phyloP scores from a whole-genome alignment of 1,140 invertebrate genomes.

The Drosophila burlai region DNA sequence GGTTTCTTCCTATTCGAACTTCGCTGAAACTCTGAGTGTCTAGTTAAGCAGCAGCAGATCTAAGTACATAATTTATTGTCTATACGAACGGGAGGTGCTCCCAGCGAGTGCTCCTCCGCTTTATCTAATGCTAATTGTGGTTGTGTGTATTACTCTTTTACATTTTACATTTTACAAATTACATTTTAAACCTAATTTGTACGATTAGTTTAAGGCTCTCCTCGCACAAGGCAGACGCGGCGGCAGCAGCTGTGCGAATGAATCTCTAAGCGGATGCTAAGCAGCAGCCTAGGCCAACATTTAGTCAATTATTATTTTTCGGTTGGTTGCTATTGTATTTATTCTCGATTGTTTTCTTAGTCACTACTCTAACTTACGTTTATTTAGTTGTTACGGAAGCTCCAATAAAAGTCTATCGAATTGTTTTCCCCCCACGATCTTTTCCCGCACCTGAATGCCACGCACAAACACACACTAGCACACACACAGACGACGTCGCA shows the following conservation, averaged over 20 bases:
- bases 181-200: constrained; percentile 61
- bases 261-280: constrained; percentile 5
- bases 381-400: constrained; percentile 45
- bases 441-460: background rate
- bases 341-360: constrained; percentile 69
- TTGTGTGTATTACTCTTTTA: constrained; percentile 81
- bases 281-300: constrained; percentile 47
- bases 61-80: constrained; percentile 64
- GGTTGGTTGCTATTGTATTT: constrained; percentile 63
- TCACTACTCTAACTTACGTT: constrained; percentile 53
- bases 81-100: constrained; percentile 29
- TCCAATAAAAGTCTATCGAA: constrained; percentile 64
- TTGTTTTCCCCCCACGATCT: constrained; percentile 21
- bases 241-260: constrained; percentile 1
- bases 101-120: constrained; percentile 48
- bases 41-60: constrained; percentile 51
- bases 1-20: constrained; percentile 80
- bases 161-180: constrained; percentile 24
- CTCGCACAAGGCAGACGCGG: constrained; percentile 18
- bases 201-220: constrained; percentile 49
- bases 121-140: constrained; percentile 79
- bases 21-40: constrained; percentile 79
- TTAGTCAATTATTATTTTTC: constrained; percentile 69
- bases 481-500: constrained; percentile 59
- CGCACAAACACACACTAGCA: constrained; percentile 20